These are phyloP conservation scores for Centropus bengalensis DNA, from an alignment of 2,113 vertebrate genomes.

Conservation along the genomic window DNA sequence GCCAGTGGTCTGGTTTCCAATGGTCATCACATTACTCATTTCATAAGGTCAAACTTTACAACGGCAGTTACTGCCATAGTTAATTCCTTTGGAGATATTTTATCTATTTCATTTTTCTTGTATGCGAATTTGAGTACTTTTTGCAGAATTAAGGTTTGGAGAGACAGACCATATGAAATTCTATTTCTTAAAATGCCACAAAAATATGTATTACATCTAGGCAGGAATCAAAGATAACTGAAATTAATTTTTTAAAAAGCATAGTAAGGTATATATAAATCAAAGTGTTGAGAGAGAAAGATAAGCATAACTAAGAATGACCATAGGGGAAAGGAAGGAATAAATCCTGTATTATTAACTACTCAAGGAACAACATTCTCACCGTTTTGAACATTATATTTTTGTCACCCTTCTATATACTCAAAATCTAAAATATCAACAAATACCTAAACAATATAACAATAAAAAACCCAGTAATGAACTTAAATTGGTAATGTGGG, in stretches of 20 bases:
- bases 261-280: neutral
- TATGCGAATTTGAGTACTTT: neutral
- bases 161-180: neutral
- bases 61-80: constrained; percentile 1
- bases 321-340: neutral
- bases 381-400: neutral
- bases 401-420: neutral
- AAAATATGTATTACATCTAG: neutral
- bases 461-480: neutral
- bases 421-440: neutral
- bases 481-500: fast-evolving
- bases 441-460: neutral
- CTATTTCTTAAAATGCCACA: neutral
- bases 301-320: neutral
- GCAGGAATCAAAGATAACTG: neutral
- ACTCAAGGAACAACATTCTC: neutral
- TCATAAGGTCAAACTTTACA: constrained; percentile 81
- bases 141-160: neutral
- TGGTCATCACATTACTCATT: constrained; percentile 34
- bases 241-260: neutral
- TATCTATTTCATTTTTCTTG: constrained; percentile 55
- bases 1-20: neutral
- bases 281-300: neutral
- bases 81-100: constrained; percentile 25
- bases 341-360: neutral